Evolutionary conservation across 2,113 vertebrate genomes (phyloP).

Genomic region (Haemorhous mexicanus): DNA sequence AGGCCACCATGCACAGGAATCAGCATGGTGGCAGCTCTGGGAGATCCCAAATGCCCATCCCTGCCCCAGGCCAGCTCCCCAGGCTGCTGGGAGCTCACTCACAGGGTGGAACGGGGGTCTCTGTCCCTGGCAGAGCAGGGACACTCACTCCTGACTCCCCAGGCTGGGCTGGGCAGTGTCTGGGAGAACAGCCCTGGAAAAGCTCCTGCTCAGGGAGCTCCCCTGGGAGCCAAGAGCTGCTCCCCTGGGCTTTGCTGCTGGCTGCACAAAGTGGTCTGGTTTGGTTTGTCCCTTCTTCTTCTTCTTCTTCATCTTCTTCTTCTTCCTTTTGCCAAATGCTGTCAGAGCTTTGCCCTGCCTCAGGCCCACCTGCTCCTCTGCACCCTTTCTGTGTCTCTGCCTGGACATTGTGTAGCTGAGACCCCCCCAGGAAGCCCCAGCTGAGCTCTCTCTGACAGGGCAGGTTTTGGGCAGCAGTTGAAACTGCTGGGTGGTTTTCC

Average conservation of each 20-base stretch:
- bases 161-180: accelerated
- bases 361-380: background rate
- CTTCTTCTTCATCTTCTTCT: background rate
- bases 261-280: background rate
- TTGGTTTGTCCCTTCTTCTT: background rate
- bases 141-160: background rate
- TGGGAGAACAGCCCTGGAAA: background rate
- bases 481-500: background rate
- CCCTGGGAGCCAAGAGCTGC: background rate
- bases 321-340: background rate
- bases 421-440: background rate
- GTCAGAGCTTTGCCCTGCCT: background rate
- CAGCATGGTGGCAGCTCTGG: too few species aligned
- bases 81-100: background rate
- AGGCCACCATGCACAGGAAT: background rate
- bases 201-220: background rate
- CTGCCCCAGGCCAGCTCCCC: background rate
- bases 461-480: background rate
- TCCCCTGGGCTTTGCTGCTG: background rate
- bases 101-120: accelerated
- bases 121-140: background rate
- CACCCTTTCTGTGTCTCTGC: background rate
- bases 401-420: background rate
- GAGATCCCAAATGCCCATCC: accelerated
- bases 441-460: background rate